Percentiles rank a stretch among this genome's conserved stretches.
Conservation (phyloP, 2,797 vertebrate genomes). For the Pachyuromys duprasi region DNA sequence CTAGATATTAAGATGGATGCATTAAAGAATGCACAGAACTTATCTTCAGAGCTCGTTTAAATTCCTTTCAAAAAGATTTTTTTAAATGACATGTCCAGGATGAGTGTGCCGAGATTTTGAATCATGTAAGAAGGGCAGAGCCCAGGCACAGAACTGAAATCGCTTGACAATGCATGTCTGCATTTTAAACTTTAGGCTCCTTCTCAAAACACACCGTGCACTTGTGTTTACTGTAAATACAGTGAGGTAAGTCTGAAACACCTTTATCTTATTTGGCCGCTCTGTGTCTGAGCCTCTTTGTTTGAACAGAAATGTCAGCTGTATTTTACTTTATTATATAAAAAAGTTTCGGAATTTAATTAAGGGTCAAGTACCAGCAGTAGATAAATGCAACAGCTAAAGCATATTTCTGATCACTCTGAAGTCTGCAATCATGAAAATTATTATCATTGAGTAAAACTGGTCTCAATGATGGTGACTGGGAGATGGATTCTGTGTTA, state of each 20-base stretch:
- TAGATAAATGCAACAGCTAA: slow-evolving; percentile 92
- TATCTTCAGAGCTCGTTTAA: slow-evolving; percentile 71
- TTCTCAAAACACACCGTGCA: slow-evolving; percentile 79
- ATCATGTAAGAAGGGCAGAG: slow-evolving; percentile 68
- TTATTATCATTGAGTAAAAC: slow-evolving; percentile 95
- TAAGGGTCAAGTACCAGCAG: slow-evolving; percentile 90
- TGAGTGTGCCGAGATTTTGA: slow-evolving; percentile 76
- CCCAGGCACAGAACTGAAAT: slow-evolving; percentile 76
- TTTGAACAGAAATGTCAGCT: slow-evolving; percentile 91
- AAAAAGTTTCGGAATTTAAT: slow-evolving; percentile 94
- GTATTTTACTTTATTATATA: slow-evolving; percentile 93
- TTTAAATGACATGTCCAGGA: slow-evolving; percentile 79
- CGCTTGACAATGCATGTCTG: slow-evolving; percentile 61
- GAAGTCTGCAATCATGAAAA: slow-evolving; percentile 96
- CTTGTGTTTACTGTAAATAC: slow-evolving; percentile 84
- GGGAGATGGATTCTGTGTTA: slow-evolving; percentile 93
- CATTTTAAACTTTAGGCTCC: slow-evolving; percentile 81
- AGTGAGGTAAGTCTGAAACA: slow-evolving; percentile 88
- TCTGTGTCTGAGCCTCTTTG: slow-evolving; percentile 87
- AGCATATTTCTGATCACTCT: slow-evolving; percentile 92
- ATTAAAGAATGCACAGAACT: slow-evolving; percentile 65
- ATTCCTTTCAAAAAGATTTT: slow-evolving; percentile 76
- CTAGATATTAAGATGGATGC: slow-evolving; percentile 53
- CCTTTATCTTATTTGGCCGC: slow-evolving; percentile 88
- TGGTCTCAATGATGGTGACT: slow-evolving; percentile 92